phyloP scores from a whole-genome alignment of 2,113 vertebrate species.

The Sinocyclocheilus anshuiensis region DNA sequence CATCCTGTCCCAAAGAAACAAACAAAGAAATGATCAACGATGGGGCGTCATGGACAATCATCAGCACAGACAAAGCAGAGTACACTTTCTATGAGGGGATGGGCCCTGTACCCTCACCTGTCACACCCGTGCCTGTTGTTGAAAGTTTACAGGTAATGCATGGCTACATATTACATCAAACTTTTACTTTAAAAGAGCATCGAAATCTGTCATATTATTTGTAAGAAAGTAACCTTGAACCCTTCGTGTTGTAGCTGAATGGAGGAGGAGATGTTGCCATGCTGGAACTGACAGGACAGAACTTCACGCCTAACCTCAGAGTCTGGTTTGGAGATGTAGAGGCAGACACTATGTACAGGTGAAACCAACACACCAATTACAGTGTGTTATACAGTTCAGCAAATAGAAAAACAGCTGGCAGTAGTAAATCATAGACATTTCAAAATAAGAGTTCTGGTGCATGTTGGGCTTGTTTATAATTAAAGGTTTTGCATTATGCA shows the following conservation, averaged over 20 bases:
- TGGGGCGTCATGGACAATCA: constrained; percentile 98
- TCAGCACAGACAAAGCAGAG: constrained; percentile 97
- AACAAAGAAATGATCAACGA: constrained; percentile 98
- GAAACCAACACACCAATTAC: not conserved
- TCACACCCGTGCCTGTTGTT: constrained; percentile 96
- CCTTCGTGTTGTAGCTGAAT: constrained; percentile 79
- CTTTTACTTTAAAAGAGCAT: not conserved
- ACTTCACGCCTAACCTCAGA: constrained; percentile 94
- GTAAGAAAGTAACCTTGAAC: not conserved
- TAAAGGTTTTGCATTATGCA: not conserved
- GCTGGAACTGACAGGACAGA: constrained; percentile 97
- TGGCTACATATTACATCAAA: not conserved
- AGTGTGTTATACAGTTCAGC: not conserved
- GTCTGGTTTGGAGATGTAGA: constrained; percentile 99
- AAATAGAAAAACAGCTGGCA: not conserved
- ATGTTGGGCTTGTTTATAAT: too few relatives aligned
- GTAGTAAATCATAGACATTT: too few relatives aligned
- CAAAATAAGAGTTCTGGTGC: too few relatives aligned
- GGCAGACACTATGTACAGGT: constrained; percentile 99
- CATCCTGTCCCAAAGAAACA: constrained; percentile 93
- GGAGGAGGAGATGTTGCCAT: constrained; percentile 96
- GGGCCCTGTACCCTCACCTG: constrained; percentile 91
- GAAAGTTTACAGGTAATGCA: constrained; percentile 82
- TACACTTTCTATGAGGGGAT: constrained; percentile 98
- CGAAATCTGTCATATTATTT: not conserved